Evolutionary conservation across 1,140 invertebrate genomes (phyloP).

Genomic region (Chironomus striatipennis): DNA sequence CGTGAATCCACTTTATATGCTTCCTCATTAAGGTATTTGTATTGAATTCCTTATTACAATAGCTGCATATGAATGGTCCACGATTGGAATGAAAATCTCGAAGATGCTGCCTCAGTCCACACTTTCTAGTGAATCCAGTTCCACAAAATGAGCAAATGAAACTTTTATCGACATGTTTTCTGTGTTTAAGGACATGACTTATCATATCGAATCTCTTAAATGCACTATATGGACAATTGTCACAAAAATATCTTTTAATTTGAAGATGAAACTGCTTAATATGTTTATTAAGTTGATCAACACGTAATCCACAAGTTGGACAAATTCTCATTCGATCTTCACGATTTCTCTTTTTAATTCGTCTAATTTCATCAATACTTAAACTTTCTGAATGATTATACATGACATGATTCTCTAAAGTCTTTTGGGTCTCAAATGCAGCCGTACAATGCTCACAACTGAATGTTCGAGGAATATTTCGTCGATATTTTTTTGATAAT

Average conservation of each 20-base stretch:
- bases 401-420: background rate
- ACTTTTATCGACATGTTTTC: background rate
- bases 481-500: background rate
- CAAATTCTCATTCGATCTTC: background rate
- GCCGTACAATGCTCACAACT: background rate
- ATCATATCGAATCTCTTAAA: background rate
- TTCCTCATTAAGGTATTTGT: background rate
- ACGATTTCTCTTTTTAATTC: background rate
- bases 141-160: background rate
- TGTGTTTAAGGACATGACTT: background rate
- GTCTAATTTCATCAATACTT: background rate
- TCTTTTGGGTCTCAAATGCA: background rate
- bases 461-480: background rate
- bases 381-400: background rate
- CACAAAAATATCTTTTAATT: background rate
- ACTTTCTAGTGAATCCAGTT: background rate
- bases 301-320: background rate
- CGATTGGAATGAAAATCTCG: background rate
- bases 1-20: background rate
- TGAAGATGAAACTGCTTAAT: background rate
- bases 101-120: background rate
- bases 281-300: background rate
- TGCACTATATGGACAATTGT: background rate
- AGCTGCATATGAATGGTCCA: background rate
- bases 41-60: background rate